A percentile compares a stretch with the other conserved stretches of the same genome.
Evolutionary conservation across 2,797 vertebrate genomes (phyloP).

Genomic region (Sebastiscus tertius): DNA sequence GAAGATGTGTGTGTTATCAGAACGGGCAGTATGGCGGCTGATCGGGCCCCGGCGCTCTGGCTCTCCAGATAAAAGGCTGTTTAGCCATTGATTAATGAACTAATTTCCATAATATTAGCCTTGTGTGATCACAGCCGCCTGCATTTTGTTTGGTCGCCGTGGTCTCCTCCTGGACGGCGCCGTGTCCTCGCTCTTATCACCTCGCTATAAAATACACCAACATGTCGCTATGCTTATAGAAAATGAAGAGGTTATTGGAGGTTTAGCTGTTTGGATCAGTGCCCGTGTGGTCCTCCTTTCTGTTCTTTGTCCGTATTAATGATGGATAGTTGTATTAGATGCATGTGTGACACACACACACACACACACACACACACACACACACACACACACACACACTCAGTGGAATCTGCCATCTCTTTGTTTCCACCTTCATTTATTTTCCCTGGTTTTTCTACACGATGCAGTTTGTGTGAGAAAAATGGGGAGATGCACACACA

Average conservation of each 20-base stretch:
- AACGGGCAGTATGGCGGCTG: conserved; percentile 49
- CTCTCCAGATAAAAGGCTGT: conserved; percentile 75
- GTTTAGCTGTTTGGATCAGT: conserved; percentile 31
- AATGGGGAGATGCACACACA: conserved; percentile 51
- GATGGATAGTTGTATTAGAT: conserved; percentile 68
- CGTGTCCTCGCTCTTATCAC: conserved; percentile 5
- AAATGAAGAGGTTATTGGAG: conserved; percentile 11
- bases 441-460: conserved; percentile 65
- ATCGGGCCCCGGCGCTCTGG: conserved; percentile 54
- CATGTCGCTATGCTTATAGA: conserved; percentile 9
- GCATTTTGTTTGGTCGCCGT: conserved; percentile 38
- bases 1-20: conserved; percentile 53
- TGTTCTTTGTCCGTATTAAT: conserved; percentile 71
- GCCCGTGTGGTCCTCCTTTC: conserved; percentile 20
- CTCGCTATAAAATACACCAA: neutral
- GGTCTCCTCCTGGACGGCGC: conserved; percentile 2
- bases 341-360: conserved; percentile 44
- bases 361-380: conserved; percentile 46
- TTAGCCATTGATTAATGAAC: conserved; percentile 82
- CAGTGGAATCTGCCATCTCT: conserved; percentile 69
- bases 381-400: conserved; percentile 43
- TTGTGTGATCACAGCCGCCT: conserved; percentile 56
- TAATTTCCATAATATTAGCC: conserved; percentile 82
- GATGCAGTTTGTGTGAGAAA: conserved; percentile 71
- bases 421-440: conserved; percentile 78